Percentiles rank a stretch among this genome's conserved stretches.
These are phyloP conservation scores for Gambusia yucatana DNA, from an alignment of 2,797 vertebrate species.

Conservation along the genomic window DNA sequence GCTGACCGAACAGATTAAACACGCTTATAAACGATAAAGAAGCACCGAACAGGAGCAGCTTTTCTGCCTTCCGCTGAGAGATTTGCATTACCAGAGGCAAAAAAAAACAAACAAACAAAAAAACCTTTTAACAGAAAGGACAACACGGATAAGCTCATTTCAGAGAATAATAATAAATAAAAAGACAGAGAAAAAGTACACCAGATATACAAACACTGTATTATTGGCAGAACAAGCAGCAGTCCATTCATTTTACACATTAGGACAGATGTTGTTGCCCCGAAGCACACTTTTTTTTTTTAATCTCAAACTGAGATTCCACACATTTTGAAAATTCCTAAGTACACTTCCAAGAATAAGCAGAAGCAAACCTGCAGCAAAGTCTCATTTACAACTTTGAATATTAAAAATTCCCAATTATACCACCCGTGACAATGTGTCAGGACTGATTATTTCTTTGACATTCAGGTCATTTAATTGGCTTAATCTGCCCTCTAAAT, in stretches of 20 bases:
- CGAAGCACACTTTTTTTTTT: slow-evolving; percentile 11
- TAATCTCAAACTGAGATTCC: slow-evolving; percentile 7
- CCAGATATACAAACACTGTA: slow-evolving; percentile 45
- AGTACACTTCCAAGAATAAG: not conserved
- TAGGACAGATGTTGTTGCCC: slow-evolving; percentile 14
- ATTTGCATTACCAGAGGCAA: slow-evolving; percentile 22
- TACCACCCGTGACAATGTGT: not conserved
- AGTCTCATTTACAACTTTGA: not conserved
- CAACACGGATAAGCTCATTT: slow-evolving; percentile 48
- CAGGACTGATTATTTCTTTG: not conserved
- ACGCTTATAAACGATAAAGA: slow-evolving; percentile 8
- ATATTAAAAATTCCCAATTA: not conserved
- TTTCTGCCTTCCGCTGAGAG: slow-evolving; percentile 20
- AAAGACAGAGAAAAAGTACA: slow-evolving; percentile 43
- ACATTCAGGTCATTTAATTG: not conserved
- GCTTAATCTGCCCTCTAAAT: not conserved
- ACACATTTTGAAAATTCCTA: slow-evolving; percentile 10
- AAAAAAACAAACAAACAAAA: slow-evolving; percentile 35
- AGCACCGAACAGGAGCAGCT: slow-evolving; percentile 25
- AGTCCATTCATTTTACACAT: slow-evolving; percentile 29
- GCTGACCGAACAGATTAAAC: slow-evolving; percentile 34
- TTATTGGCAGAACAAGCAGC: slow-evolving; percentile 38
- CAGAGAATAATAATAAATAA: slow-evolving; percentile 23
- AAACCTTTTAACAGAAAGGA: slow-evolving; percentile 18
- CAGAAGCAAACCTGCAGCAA: not conserved